Evolutionary conservation across 2,797 vertebrate species (phyloP), one percentile per base, ranked within the genome.

Genomic region (Catostomus latipinnis): DNA sequence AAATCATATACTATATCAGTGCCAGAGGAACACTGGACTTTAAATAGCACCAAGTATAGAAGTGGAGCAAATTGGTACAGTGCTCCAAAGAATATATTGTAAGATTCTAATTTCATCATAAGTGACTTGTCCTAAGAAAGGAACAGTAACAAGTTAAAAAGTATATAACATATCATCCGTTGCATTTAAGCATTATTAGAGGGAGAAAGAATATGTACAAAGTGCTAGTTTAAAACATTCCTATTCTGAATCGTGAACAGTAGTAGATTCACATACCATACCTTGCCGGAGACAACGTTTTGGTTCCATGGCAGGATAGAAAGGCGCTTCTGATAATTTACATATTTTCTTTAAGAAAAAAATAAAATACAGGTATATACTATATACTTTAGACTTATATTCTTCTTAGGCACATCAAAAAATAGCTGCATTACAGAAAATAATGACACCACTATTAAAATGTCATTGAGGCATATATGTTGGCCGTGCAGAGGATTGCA

Each of bases 391-490:
- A 34, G 34, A 3, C 34, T 34, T 81, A 76, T 80, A 73, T 83
- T 85, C 86, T 92, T 92, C 89, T 89, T 91, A 96, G 96, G 95
- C 96, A 97, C 94, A 65, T 90, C 85, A 92, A 95, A 94, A 92
- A 95, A 92, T 94, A 95, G 94, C 94, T 95, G 94, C 93, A 94
- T 93, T 92, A 90, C 87, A 89, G 90, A 89, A 87, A 90, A 92
- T 78, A 92, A 92, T 80, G 83, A 85, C 88, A 93, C 76, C 86
- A 92, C 91, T 81, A 78, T 76, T 84, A 53, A 87, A 84, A 86
- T 77, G 84, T 98, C 95, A 98, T 89, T 96, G 95, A 93, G 96
- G 95, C 93, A 95, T 96, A 87, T 93, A 93, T 90, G 94, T 94
- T 91, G 95, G 91, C 90, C 95, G 94, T 93, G 96, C 94, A 89